A percentile compares a stretch with the other conserved stretches of the same genome.
Conservation (phyloP, 2,888 invertebrate species). For the Metallyticus violacea region DNA sequence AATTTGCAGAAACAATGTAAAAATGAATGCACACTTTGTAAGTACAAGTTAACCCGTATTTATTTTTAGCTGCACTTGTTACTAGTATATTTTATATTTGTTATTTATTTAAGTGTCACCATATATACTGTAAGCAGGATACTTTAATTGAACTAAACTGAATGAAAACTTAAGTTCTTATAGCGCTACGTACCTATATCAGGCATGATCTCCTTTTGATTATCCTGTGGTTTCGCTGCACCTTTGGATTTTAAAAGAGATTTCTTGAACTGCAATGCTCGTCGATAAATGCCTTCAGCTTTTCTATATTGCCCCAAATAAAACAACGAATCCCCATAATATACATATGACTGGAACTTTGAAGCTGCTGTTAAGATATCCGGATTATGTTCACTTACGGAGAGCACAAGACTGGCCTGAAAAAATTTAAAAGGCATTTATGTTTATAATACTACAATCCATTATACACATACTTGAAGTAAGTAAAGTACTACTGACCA, state of each 20-base stretch:
- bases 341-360: constrained; percentile 66
- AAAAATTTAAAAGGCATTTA: constrained; percentile 41
- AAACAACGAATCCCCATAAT: constrained; percentile 68
- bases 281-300: constrained; percentile 65
- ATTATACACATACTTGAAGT: neutral
- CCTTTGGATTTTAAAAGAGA: constrained; percentile 56
- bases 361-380: constrained; percentile 57
- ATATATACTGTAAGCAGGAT: no score
- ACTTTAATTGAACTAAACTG: no score
- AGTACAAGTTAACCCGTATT: no score
- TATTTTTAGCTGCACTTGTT: no score
- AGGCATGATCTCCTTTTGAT: constrained; percentile 52
- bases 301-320: constrained; percentile 62
- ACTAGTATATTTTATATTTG: no score
- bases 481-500: constrained; percentile 53
- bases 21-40: no score
- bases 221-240: constrained; percentile 47
- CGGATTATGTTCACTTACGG: constrained; percentile 63
- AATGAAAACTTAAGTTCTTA: no score
- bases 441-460: neutral
- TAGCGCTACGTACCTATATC: constrained; percentile 51
- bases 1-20: no score
- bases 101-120: no score
- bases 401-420: constrained; percentile 64
- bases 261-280: constrained; percentile 63